Conservation (phyloP, 2,888 invertebrate genomes). For the Penaeus monodon region DNA sequence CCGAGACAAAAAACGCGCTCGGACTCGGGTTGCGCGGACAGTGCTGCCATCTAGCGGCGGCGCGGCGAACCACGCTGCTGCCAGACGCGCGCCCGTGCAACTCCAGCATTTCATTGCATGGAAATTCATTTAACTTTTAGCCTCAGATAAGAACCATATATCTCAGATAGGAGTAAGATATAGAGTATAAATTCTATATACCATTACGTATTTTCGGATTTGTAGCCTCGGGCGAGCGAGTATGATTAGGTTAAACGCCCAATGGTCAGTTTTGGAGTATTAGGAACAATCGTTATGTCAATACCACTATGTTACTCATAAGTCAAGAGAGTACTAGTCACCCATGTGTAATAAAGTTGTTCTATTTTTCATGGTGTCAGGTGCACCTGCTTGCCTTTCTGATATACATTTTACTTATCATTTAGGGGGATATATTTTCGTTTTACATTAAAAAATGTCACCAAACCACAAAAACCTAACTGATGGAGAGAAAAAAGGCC, state of each 20-base stretch:
- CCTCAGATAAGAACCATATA: slow-evolving; percentile 45
- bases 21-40: slow-evolving; percentile 56
- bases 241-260: too few species aligned
- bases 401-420: too few species aligned
- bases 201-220: slow-evolving; percentile 38
- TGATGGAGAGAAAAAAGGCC: too few species aligned
- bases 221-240: too few species aligned
- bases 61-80: slow-evolving; percentile 27
- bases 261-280: not conserved
- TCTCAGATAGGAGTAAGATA: slow-evolving; percentile 51
- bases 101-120: slow-evolving; percentile 39
- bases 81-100: slow-evolving; percentile 27
- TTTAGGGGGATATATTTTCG: too few species aligned
- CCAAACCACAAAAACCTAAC: too few species aligned
- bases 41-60: slow-evolving; percentile 46
- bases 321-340: slow-evolving; percentile 44
- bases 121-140: slow-evolving; percentile 50
- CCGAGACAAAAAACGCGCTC: slow-evolving; percentile 56
- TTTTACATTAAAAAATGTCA: too few species aligned
- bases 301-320: slow-evolving; percentile 45
- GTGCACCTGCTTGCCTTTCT: too few species aligned
- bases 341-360: slow-evolving; percentile 26
- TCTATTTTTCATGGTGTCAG: slow-evolving; percentile 27
- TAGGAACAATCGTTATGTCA: slow-evolving; percentile 25
- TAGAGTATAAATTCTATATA: slow-evolving; percentile 39